phyloP scores from a whole-genome alignment of 2,113 vertebrate genomes.

The Orientallactaga bullata region DNA sequence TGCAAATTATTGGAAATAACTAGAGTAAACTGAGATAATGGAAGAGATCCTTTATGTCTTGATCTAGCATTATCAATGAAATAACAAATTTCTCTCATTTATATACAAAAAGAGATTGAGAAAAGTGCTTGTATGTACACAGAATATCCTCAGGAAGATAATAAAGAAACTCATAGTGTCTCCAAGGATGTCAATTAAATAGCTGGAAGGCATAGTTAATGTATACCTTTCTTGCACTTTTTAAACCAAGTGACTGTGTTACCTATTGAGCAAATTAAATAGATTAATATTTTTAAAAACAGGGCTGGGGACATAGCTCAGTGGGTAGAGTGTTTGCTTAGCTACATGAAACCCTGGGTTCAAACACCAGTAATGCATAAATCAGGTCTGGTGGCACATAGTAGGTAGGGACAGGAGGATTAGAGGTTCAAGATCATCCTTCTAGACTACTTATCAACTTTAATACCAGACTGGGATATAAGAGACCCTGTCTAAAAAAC shows the following conservation, averaged over 20 bases:
- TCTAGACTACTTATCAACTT: not conserved
- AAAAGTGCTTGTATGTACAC: not conserved
- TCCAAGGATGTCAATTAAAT: slow-evolving; percentile 3
- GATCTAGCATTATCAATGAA: not conserved
- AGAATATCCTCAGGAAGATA: slow-evolving; percentile 4
- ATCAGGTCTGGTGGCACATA: not conserved
- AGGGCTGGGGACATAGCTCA: not conserved
- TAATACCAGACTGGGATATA: not conserved
- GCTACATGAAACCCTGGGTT: not conserved
- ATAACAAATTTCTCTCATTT: slow-evolving; percentile 26
- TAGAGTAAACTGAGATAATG: slow-evolving; percentile 10
- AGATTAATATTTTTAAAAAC: slow-evolving; percentile 12
- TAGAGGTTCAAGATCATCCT: not conserved
- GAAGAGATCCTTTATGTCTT: not conserved
- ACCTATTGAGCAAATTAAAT: slow-evolving; percentile 29
- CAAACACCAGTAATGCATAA: not conserved
- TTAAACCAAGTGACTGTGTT: slow-evolving; percentile 24
- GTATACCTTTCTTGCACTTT: slow-evolving; percentile 13
- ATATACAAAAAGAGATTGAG: not conserved
- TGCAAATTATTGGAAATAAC: slow-evolving; percentile 35
- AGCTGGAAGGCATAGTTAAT: not conserved
- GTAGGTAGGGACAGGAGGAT: not conserved
- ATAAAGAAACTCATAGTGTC: not conserved
- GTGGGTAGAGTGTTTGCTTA: not conserved
- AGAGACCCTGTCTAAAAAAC: not conserved